Conservation (phyloP, 1,140 invertebrate species). For the Proales similis region DNA sequence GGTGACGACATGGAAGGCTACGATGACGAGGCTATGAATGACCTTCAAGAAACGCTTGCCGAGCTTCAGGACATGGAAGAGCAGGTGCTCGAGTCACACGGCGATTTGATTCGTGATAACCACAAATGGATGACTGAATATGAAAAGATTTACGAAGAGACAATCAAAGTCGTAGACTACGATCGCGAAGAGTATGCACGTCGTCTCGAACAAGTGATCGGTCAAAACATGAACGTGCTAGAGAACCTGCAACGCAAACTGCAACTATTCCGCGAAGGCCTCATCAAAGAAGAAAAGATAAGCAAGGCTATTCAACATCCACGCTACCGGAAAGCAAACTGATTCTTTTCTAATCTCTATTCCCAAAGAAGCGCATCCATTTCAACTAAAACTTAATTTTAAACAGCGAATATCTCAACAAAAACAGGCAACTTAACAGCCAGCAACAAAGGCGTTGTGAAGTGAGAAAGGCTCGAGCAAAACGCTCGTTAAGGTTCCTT, state of each 20-base stretch:
- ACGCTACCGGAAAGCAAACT: slow-evolving; percentile 16
- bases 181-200: slow-evolving; percentile 32
- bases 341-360: too few relatives aligned
- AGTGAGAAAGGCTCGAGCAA: too few relatives aligned
- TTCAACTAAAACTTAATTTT: too few relatives aligned
- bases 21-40: slow-evolving; percentile 6
- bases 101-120: slow-evolving; percentile 30
- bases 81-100: slow-evolving; percentile 21
- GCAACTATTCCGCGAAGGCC: slow-evolving; percentile 1
- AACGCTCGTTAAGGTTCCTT: too few relatives aligned
- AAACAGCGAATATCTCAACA: too few relatives aligned
- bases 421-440: too few relatives aligned
- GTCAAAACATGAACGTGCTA: slow-evolving; percentile 34
- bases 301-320: slow-evolving; percentile 35
- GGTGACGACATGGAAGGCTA: slow-evolving; percentile 18
- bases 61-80: slow-evolving; percentile 36
- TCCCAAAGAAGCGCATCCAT: too few relatives aligned
- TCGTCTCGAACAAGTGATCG: slow-evolving; percentile 15
- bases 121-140: slow-evolving; percentile 36
- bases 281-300: slow-evolving; percentile 37
- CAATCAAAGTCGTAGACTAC: slow-evolving; percentile 35
- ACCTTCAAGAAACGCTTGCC: slow-evolving; percentile 30
- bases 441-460: too few relatives aligned
- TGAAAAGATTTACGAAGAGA: slow-evolving; percentile 29
- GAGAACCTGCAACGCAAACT: slow-evolving; percentile 27